Evolutionary conservation across 2,888 invertebrate genomes (phyloP), one percentile per base, ranked within the genome.

Genomic region (Willowsia nigromaculata): DNA sequence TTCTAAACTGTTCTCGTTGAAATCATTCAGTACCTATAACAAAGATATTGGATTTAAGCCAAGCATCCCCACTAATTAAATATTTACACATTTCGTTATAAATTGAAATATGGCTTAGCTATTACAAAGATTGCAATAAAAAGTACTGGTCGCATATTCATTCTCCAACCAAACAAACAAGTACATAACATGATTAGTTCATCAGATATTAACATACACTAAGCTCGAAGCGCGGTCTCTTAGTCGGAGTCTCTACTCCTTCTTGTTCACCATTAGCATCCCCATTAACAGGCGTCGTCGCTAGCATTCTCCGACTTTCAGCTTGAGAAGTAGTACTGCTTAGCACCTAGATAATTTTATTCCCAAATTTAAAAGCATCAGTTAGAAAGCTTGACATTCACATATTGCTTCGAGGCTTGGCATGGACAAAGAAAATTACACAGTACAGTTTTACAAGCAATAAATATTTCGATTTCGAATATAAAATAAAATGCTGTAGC

Each of bases 21-120:
- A 96, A 93, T 97, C 97, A 94, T 98, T 97, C 87, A 98, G 97
- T 90, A 97, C 97, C 97, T 97, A 18, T 15, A 50, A 30, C 22
- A 13, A 65, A 18, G 11, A 5, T 33, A 37, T 53, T 47, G 27
- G 47, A 74, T 13, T 47, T 18, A 37, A 40, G 9, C 22, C 13
- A 37, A 37, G 40, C 18, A 15, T 43, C 1, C 43, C 9, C 6
- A 43, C 25, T 62, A 27, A 30, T 33, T 25, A 15, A 15, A 25
- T 33, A 65, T 40, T 53, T 15, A 62, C 33, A 59, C 6, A 22
- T 9, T 25, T 25, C 53, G 2, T 53, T 71, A n/a, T 56, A 43
- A 50, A 37, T 37, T 33, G 25, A 25, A 25, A 56, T 56, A 25
- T 7, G 22, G 53, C 53, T 25, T 47, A n/a, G n/a, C n/a, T n/a